Percentiles rank a stretch among this genome's conserved stretches.
Evolutionary conservation across 1,140 invertebrate genomes (phyloP).

Genomic region (Zophobas morio): DNA sequence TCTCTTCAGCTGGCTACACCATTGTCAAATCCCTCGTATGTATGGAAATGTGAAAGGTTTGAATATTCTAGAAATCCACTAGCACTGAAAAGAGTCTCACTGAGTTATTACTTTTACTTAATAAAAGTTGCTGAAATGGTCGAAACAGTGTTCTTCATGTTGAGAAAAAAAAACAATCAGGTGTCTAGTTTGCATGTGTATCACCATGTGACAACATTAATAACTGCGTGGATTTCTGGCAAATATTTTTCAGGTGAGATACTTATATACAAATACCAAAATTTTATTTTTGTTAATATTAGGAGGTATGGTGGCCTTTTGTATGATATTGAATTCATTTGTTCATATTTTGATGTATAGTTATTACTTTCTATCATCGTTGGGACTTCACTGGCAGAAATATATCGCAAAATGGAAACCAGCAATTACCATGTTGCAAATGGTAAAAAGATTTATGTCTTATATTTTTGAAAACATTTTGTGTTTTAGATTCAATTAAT

Average conservation of each 20-base stretch:
- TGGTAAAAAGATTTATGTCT: background rate
- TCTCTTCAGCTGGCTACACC: background rate
- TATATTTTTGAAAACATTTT: background rate
- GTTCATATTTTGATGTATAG: slow-evolving; percentile 2
- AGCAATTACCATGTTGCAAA: background rate
- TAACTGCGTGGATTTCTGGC: background rate
- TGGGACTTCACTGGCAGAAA: background rate
- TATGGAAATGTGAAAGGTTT: background rate
- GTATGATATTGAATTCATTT: background rate
- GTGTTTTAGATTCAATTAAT: background rate
- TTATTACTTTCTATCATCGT: background rate
- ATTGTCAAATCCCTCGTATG: background rate
- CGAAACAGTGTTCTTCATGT: background rate
- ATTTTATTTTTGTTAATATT: background rate
- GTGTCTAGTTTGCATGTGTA: background rate
- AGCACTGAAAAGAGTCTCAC: background rate
- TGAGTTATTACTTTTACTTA: background rate
- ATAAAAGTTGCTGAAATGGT: slow-evolving; percentile 1
- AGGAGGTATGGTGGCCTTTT: background rate
- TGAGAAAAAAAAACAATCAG: slow-evolving; percentile 3
- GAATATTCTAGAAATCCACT: background rate
- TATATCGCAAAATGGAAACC: background rate
- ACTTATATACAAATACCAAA: background rate
- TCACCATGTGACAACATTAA: background rate
- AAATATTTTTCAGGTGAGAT: background rate